phyloP scores from a whole-genome alignment of 2,888 invertebrate genomes.

The Agrochola lychnidis region DNA sequence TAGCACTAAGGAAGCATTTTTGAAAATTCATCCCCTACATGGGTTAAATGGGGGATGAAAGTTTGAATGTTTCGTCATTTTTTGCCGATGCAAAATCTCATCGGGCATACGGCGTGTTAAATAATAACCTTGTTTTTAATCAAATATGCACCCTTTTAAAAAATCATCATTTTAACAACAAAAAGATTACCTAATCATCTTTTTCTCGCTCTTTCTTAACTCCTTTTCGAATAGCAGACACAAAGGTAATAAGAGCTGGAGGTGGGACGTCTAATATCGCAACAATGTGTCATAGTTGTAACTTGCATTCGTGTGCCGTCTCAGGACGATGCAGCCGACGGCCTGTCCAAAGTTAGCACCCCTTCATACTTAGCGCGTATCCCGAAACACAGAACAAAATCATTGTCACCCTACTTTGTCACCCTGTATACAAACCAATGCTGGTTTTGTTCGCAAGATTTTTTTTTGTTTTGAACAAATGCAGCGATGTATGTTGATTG shows the following conservation, averaged over 20 bases:
- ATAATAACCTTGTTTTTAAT: not conserved
- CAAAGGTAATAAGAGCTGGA: slow-evolving; percentile 60
- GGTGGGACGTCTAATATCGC: slow-evolving; percentile 74
- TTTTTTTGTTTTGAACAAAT: not conserved
- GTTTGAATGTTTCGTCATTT: too few species aligned
- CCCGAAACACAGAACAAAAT: slow-evolving; percentile 31
- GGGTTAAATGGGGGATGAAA: not conserved
- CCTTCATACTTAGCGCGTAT: slow-evolving; percentile 78
- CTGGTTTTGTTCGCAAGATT: not conserved
- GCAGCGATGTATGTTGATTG: slow-evolving; percentile 23
- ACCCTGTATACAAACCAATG: slow-evolving; percentile 25
- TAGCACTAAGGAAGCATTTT: not conserved
- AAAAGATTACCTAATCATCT: slow-evolving; percentile 9
- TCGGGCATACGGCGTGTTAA: not conserved
- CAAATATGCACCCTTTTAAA: not conserved
- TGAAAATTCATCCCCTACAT: not conserved
- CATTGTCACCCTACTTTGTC: slow-evolving; percentile 29
- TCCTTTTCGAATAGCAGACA: slow-evolving; percentile 51
- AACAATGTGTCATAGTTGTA: slow-evolving; percentile 74
- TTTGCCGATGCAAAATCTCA: not conserved
- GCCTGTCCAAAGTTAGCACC: slow-evolving; percentile 81
- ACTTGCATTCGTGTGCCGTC: slow-evolving; percentile 75
- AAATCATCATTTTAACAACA: not conserved
- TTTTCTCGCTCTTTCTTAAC: slow-evolving; percentile 22
- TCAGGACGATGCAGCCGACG: slow-evolving; percentile 73